Evolutionary conservation across 2,888 invertebrate species (phyloP).

Genomic region (Iphiclides podalirius): DNA sequence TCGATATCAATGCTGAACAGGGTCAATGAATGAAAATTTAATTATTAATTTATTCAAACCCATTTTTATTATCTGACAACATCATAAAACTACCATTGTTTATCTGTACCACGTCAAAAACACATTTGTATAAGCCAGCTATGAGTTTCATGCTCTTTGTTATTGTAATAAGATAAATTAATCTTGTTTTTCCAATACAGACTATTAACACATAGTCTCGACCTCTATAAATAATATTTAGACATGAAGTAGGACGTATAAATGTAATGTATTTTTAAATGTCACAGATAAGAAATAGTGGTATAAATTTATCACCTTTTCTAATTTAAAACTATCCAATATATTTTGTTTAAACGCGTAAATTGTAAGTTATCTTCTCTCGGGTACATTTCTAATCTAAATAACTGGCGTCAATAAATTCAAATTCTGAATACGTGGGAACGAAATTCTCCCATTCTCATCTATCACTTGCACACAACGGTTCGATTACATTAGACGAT

Average conservation of each 20-base stretch:
- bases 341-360: conserved; percentile 21
- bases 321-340: not conserved
- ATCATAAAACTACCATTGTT: conserved; percentile 55
- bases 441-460: conserved; percentile 32
- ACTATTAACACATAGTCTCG: conserved; percentile 39
- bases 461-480: conserved; percentile 49
- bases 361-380: not conserved
- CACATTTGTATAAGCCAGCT: conserved; percentile 29
- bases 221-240: conserved; percentile 21
- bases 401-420: conserved; percentile 9
- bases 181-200: conserved; percentile 54
- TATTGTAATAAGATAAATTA: conserved; percentile 62
- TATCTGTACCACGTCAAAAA: conserved; percentile 37
- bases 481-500: conserved; percentile 47
- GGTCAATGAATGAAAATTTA: conserved; percentile 21
- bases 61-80: conserved; percentile 75
- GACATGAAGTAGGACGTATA: not conserved
- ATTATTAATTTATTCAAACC: conserved; percentile 72
- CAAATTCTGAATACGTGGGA: conserved; percentile 30
- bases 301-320: not conserved
- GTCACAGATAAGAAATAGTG: conserved; percentile 12
- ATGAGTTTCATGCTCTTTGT: conserved; percentile 44
- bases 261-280: conserved; percentile 8
- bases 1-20: conserved; percentile 5
- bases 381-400: not conserved